Base-by-base conservation (phyloP, 2,113 vertebrate species). In the Epinephelus fuscoguttatus region DNA sequence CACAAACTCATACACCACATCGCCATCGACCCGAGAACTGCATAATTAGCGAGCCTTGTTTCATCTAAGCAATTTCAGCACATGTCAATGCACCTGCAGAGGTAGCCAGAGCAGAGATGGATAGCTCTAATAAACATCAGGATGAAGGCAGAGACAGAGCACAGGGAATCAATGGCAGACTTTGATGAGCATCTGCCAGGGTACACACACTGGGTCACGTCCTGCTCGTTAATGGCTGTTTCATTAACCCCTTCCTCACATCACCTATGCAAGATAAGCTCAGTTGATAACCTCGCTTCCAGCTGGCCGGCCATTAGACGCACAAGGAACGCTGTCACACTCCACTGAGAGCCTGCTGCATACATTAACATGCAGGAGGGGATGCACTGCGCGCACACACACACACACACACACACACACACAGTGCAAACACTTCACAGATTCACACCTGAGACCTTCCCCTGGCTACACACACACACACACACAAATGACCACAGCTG, bases 151-250 rank as follows among this genome's bases (percentile, higher is more conserved):
- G 55, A 55, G 61, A 56, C 23, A 33, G 50, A 82, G 47, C 53
- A 30, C 47, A 76, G 40, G 57, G 56, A 86, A 42, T 33, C 17
- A 57, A 21, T 50, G 52, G 63, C 63, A 87, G 64, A 62, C 72
- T 77, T 88, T 87, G 87, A 84, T 78, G 80, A 83, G 78, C 87
- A 87, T 91, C 87, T 87, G 82, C 76, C 62, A 11, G 66, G 30
- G 27, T 47, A 6, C 23, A 55, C 75, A 70, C 10, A 4, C 77
- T 53, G 63, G 77, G 62, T 68, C 71, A 53, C 11, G 18, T 87
- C 71, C 64, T 66, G 71, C 84, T 84, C 30, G 6, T 84, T 88
- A 77, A 82, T 49, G 56, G 10, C 50, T 49, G 63, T 76, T 82
- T 82, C 80, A 47, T 84, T 79, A 91, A 90, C 70, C 71, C 60